Evolutionary conservation across 2,113 vertebrate genomes (phyloP).

Genomic region (Phoenicopterus ruber): DNA sequence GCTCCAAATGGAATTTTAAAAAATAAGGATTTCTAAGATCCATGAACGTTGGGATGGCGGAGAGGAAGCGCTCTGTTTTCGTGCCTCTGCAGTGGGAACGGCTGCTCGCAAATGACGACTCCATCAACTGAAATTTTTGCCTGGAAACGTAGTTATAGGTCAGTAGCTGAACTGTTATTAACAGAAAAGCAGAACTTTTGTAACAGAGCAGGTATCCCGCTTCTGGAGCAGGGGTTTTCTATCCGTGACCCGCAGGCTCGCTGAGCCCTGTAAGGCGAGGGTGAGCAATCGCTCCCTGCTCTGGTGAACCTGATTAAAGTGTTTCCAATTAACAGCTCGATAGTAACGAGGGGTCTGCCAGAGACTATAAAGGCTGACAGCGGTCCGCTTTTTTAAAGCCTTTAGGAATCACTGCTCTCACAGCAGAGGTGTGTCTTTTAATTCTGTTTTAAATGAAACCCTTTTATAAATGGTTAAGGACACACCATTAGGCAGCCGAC

Average conservation of each 20-base stretch:
- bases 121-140: not conserved
- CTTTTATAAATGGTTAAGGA: not conserved
- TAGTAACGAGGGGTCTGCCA: not conserved
- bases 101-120: not conserved
- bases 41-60: rapidly evolving
- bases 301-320: not conserved
- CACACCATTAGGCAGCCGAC: rapidly evolving
- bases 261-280: not conserved
- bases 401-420: not conserved
- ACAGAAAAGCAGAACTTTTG: not conserved
- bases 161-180: not conserved
- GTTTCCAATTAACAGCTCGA: not conserved
- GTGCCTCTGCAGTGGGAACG: not conserved
- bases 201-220: not conserved
- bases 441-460: not conserved
- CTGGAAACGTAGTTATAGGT: not conserved
- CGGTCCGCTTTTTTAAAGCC: not conserved
- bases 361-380: not conserved
- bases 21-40: not conserved
- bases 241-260: rapidly evolving
- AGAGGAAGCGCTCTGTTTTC: not conserved
- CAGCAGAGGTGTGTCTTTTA: not conserved
- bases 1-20: not conserved
- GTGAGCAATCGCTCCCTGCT: not conserved
- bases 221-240: not conserved